phyloP scores from a whole-genome alignment of 1,140 invertebrate species.

The Ctenoplectra terminalis region DNA sequence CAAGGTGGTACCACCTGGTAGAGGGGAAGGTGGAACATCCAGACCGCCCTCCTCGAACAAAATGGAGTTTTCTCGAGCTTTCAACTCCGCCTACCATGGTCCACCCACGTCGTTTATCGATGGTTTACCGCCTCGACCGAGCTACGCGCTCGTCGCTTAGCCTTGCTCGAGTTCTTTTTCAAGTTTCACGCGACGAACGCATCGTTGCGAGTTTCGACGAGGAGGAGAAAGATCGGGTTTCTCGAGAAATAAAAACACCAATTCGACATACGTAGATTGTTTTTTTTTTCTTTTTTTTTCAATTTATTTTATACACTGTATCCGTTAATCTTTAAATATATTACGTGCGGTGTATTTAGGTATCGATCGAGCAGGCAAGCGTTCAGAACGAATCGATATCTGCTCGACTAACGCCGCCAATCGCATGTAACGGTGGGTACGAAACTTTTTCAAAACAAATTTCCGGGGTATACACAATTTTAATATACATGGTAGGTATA shows the following conservation, averaged over 20 bases:
- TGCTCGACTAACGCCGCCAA: background rate
- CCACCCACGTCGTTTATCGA: conserved; percentile 43
- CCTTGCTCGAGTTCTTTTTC: background rate
- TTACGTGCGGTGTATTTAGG: conserved; percentile 56
- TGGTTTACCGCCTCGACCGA: background rate
- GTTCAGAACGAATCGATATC: conserved; percentile 49
- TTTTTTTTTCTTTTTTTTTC: no score
- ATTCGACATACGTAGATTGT: conserved; percentile 3
- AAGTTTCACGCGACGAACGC: no score
- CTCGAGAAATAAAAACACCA: no score
- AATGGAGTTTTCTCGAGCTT: conserved; percentile 70
- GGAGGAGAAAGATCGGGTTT: background rate
- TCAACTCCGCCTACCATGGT: conserved; percentile 51
- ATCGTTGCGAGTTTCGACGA: background rate
- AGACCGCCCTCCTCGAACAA: conserved; percentile 74
- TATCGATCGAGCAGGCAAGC: conserved; percentile 42
- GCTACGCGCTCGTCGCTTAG: background rate
- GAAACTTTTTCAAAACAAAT: background rate
- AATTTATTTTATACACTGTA: conserved; percentile 65
- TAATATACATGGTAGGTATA: no score
- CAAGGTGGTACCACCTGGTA: conserved; percentile 66
- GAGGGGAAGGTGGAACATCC: conserved; percentile 68
- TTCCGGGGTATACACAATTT: no score
- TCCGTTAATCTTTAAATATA: conserved; percentile 63
- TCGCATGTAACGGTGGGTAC: background rate